Evolutionary conservation across 2,113 vertebrate species (phyloP).

Genomic region (Psettodes erumei): DNA sequence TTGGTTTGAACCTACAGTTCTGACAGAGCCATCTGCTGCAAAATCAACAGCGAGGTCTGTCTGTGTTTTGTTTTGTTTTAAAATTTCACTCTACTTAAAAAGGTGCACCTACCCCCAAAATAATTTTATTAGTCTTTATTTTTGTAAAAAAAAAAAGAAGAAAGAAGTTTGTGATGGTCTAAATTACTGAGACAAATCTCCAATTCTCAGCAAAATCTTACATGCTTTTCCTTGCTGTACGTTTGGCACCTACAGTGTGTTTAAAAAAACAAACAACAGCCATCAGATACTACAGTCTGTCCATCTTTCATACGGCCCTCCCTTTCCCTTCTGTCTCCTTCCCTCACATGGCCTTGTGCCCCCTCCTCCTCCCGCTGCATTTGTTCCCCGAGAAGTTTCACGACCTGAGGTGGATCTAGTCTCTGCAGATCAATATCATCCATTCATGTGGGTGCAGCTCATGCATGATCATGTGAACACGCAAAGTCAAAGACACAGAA

Average conservation of each 20-base stretch:
- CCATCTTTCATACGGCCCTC: constrained; percentile 19
- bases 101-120: neutral
- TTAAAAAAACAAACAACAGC: neutral
- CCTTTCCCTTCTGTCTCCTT: constrained; percentile 29
- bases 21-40: neutral
- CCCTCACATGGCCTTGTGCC: constrained; percentile 21
- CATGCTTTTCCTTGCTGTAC: neutral
- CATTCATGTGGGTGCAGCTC: constrained; percentile 60
- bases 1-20: too few species aligned
- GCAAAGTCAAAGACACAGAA: neutral
- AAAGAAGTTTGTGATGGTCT: neutral
- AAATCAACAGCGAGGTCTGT: constrained; percentile 23
- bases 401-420: constrained; percentile 62
- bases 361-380: constrained; percentile 31
- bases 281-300: neutral
- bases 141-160: too few species aligned
- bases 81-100: constrained; percentile 17
- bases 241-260: neutral
- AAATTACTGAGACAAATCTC: constrained; percentile 9
- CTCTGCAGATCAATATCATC: constrained; percentile 71
- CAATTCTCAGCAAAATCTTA: neutral
- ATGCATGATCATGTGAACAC: constrained; percentile 44
- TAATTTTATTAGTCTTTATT: neutral
- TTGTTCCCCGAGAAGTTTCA: constrained; percentile 51
- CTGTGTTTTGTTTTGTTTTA: too few species aligned